phyloP scores from a whole-genome alignment of 2,888 invertebrate genomes.

The Chrysotoxum bicinctum region DNA sequence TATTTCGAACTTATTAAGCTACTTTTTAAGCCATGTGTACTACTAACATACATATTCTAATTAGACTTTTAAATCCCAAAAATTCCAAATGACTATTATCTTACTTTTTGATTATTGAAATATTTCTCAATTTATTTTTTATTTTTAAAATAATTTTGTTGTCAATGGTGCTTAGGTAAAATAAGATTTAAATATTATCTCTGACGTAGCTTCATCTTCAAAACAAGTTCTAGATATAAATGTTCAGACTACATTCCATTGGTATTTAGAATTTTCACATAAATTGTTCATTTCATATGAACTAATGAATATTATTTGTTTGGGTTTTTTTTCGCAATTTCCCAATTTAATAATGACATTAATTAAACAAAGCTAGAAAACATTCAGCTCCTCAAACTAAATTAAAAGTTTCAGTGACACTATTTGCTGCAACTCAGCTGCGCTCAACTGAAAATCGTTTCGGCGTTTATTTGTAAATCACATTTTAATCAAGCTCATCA shows the following conservation, averaged over 20 bases:
- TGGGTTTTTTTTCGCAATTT: neutral
- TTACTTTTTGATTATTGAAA: neutral
- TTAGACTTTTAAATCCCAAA: too few relatives aligned
- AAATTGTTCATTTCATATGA: neutral
- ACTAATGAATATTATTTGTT: neutral
- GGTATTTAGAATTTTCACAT: neutral
- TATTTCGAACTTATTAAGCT: too few relatives aligned
- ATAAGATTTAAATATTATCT: slow-evolving; percentile 7
- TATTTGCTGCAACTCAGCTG: neutral
- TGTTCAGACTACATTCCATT: slow-evolving; percentile 2
- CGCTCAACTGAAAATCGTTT: neutral
- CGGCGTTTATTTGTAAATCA: neutral
- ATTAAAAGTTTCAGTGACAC: neutral
- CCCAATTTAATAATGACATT: neutral
- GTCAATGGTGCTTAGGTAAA: neutral
- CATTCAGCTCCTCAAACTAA: neutral
- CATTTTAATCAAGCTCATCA: slow-evolving; percentile 1
- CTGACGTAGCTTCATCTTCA: slow-evolving; percentile 4
- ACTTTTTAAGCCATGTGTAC: too few relatives aligned
- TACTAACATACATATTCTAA: too few relatives aligned
- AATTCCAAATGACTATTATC: neutral
- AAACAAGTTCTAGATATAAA: slow-evolving; percentile 1
- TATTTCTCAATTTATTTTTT: neutral
- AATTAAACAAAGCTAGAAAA: neutral
- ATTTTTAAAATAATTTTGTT: neutral